Base-by-base conservation (phyloP, 2,797 vertebrate genomes). In the Ara ararauna region DNA sequence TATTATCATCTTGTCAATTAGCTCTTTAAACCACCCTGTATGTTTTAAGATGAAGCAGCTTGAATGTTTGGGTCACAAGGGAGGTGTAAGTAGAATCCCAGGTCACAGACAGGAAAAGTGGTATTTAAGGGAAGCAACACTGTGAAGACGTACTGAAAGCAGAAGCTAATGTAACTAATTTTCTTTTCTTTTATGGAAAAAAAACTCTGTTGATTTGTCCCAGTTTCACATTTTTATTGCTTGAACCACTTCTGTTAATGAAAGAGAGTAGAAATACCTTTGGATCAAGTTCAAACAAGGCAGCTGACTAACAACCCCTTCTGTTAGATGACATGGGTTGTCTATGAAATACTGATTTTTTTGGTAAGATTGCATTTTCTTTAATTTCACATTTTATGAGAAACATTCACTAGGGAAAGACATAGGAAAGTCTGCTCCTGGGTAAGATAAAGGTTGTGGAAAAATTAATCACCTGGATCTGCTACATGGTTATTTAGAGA, bases 221-320 rank as follows among this genome's bases (percentile, higher is more conserved):
- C 60, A 67, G 47, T 93, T 96, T 95, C 87, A 80, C 72, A 86
- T 77, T 96, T 96, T 93, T 82, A 85, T 88, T 85, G 82, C 82
- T 95, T 89, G 80, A 94, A 93, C 90, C 70, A 56, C 71, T 96
- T 91, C 85, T 97, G 64, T 85, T 96, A 94, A 84, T 92, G 91
- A 87, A 89, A 68, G 34, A 83, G 73, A 87, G 71, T 86, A 91
- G 91, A 97, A 92, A 94, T 95, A 89, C 82, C 95, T 96, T 97
- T 98, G 97, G 95, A 97, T 96, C 80, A 96, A 81, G 95, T 98
- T 98, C 97, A 97, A 98, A 93, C 34, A 77, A 51, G 96, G 96
- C 97, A 97, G 96, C 95, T 97, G 95, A 98, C 90, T 97, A 98
- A 96, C 90, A 95, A 61, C 89, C 71, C 94, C 89, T 97, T 97